A percentile compares a stretch with the other conserved stretches of the same genome.
Evolutionary conservation across 2,888 invertebrate species (phyloP).

Genomic region (Thymelicus lineola): DNA sequence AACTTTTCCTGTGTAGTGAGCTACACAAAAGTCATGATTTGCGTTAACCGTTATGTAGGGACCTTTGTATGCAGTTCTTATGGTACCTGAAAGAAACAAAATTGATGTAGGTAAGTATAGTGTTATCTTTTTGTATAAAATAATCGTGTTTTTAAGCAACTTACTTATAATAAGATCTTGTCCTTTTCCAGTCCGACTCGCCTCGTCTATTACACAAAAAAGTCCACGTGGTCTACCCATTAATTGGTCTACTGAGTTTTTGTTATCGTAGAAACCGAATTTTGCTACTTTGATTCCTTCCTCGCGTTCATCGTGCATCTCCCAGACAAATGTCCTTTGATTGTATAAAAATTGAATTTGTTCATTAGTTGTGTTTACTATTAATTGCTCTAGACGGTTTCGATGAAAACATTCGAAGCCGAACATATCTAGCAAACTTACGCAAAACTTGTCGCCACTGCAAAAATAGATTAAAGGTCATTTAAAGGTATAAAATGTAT

Average conservation of each 20-base stretch:
- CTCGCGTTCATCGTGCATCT: slow-evolving; percentile 92
- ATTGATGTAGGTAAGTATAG: slow-evolving; percentile 22
- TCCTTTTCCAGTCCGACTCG: slow-evolving; percentile 90
- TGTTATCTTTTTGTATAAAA: background rate
- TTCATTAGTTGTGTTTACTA: slow-evolving; percentile 96
- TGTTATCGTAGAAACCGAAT: slow-evolving; percentile 94
- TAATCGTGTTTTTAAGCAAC: slow-evolving; percentile 38
- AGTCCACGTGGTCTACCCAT: slow-evolving; percentile 93
- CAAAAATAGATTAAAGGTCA: slow-evolving; percentile 53
- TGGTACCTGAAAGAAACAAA: slow-evolving; percentile 76
- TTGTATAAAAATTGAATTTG: slow-evolving; percentile 97
- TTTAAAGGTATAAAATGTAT: slow-evolving; percentile 18
- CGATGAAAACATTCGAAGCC: slow-evolving; percentile 96
- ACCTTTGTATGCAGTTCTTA: slow-evolving; percentile 80
- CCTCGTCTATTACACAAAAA: slow-evolving; percentile 94
- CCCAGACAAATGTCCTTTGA: slow-evolving; percentile 96
- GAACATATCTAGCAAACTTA: slow-evolving; percentile 94
- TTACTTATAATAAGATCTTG: slow-evolving; percentile 90
- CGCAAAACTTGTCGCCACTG: slow-evolving; percentile 93
- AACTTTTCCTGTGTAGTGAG: slow-evolving; percentile 96
- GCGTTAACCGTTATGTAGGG: slow-evolving; percentile 84
- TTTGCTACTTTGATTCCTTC: slow-evolving; percentile 90
- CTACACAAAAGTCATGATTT: slow-evolving; percentile 91
- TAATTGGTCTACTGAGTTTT: slow-evolving; percentile 93
- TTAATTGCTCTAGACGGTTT: slow-evolving; percentile 94